phyloP scores from a whole-genome alignment of 2,888 invertebrate species.

The Parnassius apollo region DNA sequence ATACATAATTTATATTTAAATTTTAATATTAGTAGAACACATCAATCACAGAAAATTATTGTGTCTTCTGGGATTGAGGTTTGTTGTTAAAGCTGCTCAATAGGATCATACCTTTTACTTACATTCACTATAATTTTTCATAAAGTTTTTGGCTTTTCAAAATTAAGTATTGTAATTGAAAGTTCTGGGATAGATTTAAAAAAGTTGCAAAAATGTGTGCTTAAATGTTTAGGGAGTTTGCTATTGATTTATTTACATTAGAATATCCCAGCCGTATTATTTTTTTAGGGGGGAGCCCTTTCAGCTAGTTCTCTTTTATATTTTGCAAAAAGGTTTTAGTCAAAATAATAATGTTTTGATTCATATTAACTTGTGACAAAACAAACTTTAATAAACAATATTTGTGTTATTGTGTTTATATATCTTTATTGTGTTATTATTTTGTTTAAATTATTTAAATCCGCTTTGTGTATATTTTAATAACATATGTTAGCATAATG shows the following conservation, averaged over 20 bases:
- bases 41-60: slow-evolving; percentile 12
- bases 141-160: not conserved
- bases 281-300: not conserved
- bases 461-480: slow-evolving; percentile 7
- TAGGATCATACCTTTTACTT: not conserved
- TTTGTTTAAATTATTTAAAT: too few relatives aligned
- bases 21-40: slow-evolving; percentile 1
- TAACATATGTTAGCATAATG: not conserved
- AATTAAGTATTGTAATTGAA: not conserved
- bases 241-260: not conserved
- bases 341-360: not conserved
- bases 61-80: not conserved
- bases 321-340: not conserved
- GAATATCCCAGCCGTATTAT: not conserved
- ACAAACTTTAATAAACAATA: not conserved
- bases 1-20: slow-evolving; percentile 19
- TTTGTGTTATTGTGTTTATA: too few relatives aligned
- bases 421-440: too few relatives aligned
- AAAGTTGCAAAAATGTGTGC: not conserved
- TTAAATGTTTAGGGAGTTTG: not conserved
- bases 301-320: not conserved
- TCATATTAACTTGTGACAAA: not conserved
- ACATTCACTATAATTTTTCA: not conserved
- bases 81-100: not conserved
- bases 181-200: not conserved